Percentiles rank a stretch among this genome's conserved stretches.
phyloP scores from a whole-genome alignment of 2,888 invertebrate genomes.

The Pyrrhosoma nymphula region DNA sequence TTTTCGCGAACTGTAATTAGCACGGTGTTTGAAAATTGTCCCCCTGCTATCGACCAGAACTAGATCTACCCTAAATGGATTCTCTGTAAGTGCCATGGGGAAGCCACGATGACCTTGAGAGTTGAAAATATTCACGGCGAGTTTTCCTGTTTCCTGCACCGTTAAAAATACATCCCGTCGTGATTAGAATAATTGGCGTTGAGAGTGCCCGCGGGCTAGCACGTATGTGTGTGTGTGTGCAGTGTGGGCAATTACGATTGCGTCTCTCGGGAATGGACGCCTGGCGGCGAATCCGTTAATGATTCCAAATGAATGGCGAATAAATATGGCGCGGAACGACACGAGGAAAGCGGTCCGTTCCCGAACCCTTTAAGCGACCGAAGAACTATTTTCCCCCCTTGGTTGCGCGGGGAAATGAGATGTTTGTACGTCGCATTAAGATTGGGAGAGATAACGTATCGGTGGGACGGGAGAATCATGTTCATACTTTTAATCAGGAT shows the following conservation, averaged over 20 bases:
- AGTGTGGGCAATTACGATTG: neutral
- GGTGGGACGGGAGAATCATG: neutral
- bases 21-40: no score
- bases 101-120: no score
- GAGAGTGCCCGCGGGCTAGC: neutral
- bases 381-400: neutral
- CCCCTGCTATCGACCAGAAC: no score
- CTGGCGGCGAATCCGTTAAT: neutral
- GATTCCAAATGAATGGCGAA: neutral
- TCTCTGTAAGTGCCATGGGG: no score
- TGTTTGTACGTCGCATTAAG: neutral
- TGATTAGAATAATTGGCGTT: neutral
- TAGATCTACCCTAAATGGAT: no score
- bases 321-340: neutral
- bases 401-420: neutral
- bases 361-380: neutral
- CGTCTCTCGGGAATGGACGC: neutral
- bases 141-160: neutral
- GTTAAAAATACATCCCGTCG: neutral
- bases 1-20: no score
- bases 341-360: neutral
- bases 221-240: no score
- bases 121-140: no score
- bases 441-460: neutral
- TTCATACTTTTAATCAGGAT: neutral